Conservation (phyloP, 2,797 vertebrate genomes). For the Platalea minor region DNA sequence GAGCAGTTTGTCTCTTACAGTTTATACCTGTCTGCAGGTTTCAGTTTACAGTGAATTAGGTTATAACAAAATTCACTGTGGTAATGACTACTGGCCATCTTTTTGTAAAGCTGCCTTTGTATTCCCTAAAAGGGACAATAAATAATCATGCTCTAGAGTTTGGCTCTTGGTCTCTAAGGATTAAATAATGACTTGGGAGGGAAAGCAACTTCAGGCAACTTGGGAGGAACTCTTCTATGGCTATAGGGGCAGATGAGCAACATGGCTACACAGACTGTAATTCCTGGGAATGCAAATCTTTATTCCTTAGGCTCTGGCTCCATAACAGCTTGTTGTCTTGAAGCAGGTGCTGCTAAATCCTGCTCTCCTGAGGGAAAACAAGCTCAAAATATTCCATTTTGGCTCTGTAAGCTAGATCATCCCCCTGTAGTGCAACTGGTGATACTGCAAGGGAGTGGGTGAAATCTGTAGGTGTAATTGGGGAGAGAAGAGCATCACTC, state of each 20-base stretch:
- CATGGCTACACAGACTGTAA: not conserved
- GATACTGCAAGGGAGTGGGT: not conserved
- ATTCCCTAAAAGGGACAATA: constrained; percentile 19
- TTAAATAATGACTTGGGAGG: not conserved
- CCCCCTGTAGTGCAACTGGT: not conserved
- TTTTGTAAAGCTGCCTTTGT: constrained; percentile 57
- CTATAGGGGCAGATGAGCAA: not conserved
- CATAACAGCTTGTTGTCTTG: not conserved
- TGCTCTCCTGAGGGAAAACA: not conserved
- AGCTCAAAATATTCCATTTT: not conserved
- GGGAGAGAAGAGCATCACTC: not conserved
- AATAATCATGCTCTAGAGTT: constrained; percentile 3
- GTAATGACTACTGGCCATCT: not conserved
- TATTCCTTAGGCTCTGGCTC: not conserved
- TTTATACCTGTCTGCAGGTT: not conserved
- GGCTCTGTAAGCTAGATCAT: not conserved
- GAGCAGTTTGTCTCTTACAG: not conserved
- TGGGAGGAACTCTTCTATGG: not conserved
- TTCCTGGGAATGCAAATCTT: not conserved
- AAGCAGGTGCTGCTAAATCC: not conserved
- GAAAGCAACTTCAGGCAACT: not conserved
- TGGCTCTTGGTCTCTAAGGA: not conserved
- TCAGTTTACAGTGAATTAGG: not conserved
- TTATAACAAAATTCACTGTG: not conserved
- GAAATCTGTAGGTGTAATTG: not conserved